These are phyloP conservation scores for Galeopterus variegatus DNA, from an alignment of 2,113 vertebrate species.

Conservation along the genomic window DNA sequence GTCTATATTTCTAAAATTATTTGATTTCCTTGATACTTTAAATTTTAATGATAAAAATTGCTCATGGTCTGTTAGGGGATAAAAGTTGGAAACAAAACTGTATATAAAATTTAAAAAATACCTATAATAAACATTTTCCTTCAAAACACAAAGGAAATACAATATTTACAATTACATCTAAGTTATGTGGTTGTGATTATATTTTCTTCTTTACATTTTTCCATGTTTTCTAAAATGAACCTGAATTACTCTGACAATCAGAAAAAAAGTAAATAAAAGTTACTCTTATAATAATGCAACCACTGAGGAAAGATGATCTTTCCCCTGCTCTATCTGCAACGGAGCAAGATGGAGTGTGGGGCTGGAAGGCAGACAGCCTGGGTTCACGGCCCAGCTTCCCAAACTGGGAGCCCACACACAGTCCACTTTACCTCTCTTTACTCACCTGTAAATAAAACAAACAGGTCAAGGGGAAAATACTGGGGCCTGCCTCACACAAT, in stretches of 20 bases:
- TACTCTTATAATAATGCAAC: constrained; percentile 12
- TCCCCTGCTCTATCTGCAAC: neutral
- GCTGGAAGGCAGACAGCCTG: neutral
- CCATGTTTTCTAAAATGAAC: neutral
- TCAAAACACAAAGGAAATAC: constrained; percentile 17
- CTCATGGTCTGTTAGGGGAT: neutral
- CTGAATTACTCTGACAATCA: neutral
- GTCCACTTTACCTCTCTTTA: neutral
- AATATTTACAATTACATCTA: constrained; percentile 15
- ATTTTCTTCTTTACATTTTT: constrained; percentile 42
- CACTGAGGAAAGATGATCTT: neutral
- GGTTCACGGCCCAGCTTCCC: neutral
- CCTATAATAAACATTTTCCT: neutral
- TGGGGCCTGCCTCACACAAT: neutral
- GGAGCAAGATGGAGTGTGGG: neutral
- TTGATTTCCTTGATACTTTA: constrained; percentile 17
- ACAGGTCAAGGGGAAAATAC: neutral
- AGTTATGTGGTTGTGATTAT: neutral
- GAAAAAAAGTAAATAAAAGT: constrained; percentile 13
- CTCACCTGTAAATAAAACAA: neutral
- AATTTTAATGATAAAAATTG: constrained; percentile 47
- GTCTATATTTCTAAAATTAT: constrained; percentile 14
- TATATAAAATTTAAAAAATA: neutral
- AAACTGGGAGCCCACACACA: neutral
- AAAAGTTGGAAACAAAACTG: constrained; percentile 6